Base-by-base conservation (phyloP, 1,140 invertebrate genomes). In the Leptonema lineaticorne region DNA sequence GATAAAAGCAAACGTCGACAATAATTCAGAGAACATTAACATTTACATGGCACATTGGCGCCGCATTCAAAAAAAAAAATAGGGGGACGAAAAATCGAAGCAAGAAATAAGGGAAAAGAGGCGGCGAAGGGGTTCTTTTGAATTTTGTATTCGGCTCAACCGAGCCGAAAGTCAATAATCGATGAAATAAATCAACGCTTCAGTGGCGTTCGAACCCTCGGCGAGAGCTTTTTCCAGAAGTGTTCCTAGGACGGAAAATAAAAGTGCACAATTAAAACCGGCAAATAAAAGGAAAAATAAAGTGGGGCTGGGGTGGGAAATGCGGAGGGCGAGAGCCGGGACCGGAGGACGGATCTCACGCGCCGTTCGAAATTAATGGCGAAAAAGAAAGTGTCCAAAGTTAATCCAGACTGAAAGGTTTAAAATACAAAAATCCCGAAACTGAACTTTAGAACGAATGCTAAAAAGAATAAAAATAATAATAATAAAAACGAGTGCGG, bases 391-490 rank as follows among this genome's bases (percentile, higher is more conserved):
- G 57, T 37, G 50, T 57, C 50, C 33, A 50, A 69, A 60, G 60
- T 70, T 70, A 67, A 70, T 70, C 69, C 65, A 14, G 29, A 46
- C 63, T 59, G 69, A 67, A 70, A 68, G 58, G 65, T 70, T 70
- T 70, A 67, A 70, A 70, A 66, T 56, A 62, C 65, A 46, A 67
- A n/a, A 63, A 70, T 46, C 65, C 59, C 59, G 37, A 41, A 62
- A 50, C 58, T 29, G 62, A 68, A 67, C 27, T 70, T 70, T 46
- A 16, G 41, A 64, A 57, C 63, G 37, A 16, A 14, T 41, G 37
- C 9, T 9, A n/a, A n/a, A 41, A 41, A 41, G 37, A 14, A 41
- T 41, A 41, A 41, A 16, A 41, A 11, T 41, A 41, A 41, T 41
- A 41, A 33, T 33, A 33, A 41, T 41, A 70, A 48, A 53, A 50